These are phyloP conservation scores for Antitype chi DNA, from an alignment of 2,888 invertebrate genomes.

Conservation along the genomic window DNA sequence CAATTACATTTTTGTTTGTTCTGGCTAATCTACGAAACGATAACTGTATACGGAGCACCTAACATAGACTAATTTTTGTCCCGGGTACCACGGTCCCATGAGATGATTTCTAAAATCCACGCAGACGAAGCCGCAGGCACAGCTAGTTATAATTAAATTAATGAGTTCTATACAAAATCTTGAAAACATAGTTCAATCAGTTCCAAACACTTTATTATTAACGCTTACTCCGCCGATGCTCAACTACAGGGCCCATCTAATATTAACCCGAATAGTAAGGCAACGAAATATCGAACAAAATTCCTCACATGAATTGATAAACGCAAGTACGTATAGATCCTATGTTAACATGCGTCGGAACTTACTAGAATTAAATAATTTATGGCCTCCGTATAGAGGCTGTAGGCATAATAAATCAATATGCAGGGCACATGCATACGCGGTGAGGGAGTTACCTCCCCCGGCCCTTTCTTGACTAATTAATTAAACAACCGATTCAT, in stretches of 20 bases:
- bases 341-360: slow-evolving; percentile 83
- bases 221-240: slow-evolving; percentile 4
- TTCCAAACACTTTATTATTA: slow-evolving; percentile 31
- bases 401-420: slow-evolving; percentile 89
- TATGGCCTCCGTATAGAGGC: slow-evolving; percentile 83
- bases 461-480: slow-evolving; percentile 91
- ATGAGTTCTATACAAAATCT: not conserved
- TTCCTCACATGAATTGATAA: slow-evolving; percentile 52
- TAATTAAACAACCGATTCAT: slow-evolving; percentile 95
- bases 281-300: slow-evolving; percentile 50
- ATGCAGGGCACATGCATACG: slow-evolving; percentile 89
- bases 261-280: slow-evolving; percentile 29
- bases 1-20: no score
- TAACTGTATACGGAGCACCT: no score
- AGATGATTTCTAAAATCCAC: no score
- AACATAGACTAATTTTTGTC: no score
- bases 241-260: slow-evolving; percentile 13
- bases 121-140: no score
- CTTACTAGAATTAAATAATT: slow-evolving; percentile 90
- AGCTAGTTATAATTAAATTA: no score
- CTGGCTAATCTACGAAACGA: no score
- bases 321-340: slow-evolving; percentile 62
- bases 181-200: not conserved
- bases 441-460: slow-evolving; percentile 73
- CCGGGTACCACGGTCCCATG: no score